Conservation (phyloP, 2,113 vertebrate species). For the Trochalopteron elliotii region DNA sequence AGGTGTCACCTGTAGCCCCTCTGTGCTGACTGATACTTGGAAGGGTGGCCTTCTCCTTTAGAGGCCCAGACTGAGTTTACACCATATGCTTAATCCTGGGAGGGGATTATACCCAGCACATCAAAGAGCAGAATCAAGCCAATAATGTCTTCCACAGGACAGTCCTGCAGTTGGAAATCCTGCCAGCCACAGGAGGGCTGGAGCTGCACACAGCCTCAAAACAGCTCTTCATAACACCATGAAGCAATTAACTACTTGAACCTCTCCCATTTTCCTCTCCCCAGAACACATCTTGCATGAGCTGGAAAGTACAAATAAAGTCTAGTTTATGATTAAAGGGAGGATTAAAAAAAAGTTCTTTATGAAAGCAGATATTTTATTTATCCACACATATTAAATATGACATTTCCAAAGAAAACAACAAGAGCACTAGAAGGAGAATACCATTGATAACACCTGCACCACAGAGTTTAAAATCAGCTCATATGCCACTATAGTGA, state of each 20-base stretch:
- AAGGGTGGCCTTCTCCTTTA: background rate
- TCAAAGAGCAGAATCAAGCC: background rate
- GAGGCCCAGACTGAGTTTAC: background rate
- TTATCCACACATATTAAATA: background rate
- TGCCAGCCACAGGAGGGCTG: background rate
- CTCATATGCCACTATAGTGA: constrained; percentile 6
- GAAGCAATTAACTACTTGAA: background rate
- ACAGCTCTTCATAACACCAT: background rate
- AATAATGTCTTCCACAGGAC: background rate
- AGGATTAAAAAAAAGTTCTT: background rate
- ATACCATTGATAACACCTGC: background rate
- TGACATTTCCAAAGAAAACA: constrained; percentile 41
- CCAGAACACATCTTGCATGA: background rate
- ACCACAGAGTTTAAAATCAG: constrained; percentile 19
- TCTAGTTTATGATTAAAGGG: background rate
- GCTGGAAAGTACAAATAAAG: background rate
- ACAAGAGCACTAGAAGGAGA: background rate
- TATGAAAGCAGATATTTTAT: background rate
- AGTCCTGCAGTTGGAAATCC: background rate
- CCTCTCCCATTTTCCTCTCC: background rate
- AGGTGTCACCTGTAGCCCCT: background rate
- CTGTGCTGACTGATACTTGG: background rate
- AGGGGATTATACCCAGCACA: background rate
- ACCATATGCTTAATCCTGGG: background rate
- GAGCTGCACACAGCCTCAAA: background rate